Base-by-base conservation (phyloP, 2,888 invertebrate species). In the Limnephilus marmoratus region DNA sequence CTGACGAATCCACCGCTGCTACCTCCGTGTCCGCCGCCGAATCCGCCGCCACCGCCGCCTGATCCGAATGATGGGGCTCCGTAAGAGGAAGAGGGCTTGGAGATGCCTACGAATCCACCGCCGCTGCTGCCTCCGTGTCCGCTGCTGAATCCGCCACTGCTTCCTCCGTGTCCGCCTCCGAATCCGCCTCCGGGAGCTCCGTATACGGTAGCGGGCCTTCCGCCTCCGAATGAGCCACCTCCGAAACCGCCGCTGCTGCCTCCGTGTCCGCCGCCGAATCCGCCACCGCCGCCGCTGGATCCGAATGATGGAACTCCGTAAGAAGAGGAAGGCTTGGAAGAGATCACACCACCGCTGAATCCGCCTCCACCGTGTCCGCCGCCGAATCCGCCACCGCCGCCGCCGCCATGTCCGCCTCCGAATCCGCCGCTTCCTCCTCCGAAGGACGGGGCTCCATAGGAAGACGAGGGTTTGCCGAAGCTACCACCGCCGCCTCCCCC, bases 241-340 rank as follows among this genome's bases (percentile, higher is more conserved):
- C 91, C 93, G 81, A 88, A 93, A 81, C 90, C 88, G 12, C 94
- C 94, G 85, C 85, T 53, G 24, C 90, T 91, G 34, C 91, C 92
- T 85, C 94, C 92, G 81, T 94, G 94, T 53, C 93, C 81, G 15
- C 93, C 91, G 9, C 91, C 91, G 92, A 93, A 93, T 18, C 89
- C 94, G 1, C 95, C 94, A 29, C 95, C 94, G 0, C 94, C 96
- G 81, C 93, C 90, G 81, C 90, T 87, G 90, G 49, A 41, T 85
- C 95, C 94, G 90, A 94, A 94, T 1, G 94, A 94, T 0, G 95
- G 94, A 90, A 94, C 94, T 4, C 95, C 95, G 94, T 97, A 97
- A 94, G 95, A 94, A 41, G 95, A 95, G 0, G 96, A 96, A 0
- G 96, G 96, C 91, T 94, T 94, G 45, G 94, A 94, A 83, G 94